phyloP scores from a whole-genome alignment of 2,888 invertebrate genomes.

The Linnaemya tessellans region DNA sequence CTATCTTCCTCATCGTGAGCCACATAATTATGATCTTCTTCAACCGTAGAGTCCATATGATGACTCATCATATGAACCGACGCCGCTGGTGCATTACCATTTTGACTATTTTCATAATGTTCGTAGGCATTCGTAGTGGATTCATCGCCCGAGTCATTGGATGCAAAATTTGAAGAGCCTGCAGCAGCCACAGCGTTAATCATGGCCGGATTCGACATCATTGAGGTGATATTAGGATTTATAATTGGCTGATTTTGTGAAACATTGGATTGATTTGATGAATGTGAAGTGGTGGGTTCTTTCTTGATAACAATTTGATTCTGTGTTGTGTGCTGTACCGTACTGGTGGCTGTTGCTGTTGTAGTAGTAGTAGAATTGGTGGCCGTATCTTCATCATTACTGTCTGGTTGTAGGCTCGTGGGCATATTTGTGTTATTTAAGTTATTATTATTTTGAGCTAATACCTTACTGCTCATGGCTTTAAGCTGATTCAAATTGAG shows the following conservation, averaged over 20 bases:
- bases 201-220: constrained; percentile 51
- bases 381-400: constrained; percentile 78
- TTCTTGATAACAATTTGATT: constrained; percentile 69
- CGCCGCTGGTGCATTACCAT: constrained; percentile 71
- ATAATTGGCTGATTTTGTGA: constrained; percentile 68
- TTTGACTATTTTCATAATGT: constrained; percentile 76
- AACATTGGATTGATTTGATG: constrained; percentile 52
- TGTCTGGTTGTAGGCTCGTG: constrained; percentile 68
- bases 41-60: constrained; percentile 77
- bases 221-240: constrained; percentile 66
- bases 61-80: constrained; percentile 63
- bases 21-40: constrained; percentile 81
- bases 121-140: constrained; percentile 79
- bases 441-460: constrained; percentile 35
- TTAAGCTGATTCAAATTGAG: constrained; percentile 81
- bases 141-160: constrained; percentile 80
- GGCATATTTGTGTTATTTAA: constrained; percentile 62
- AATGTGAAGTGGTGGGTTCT: constrained; percentile 59
- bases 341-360: constrained; percentile 74
- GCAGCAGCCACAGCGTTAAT: constrained; percentile 52
- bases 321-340: constrained; percentile 57
- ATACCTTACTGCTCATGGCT: constrained; percentile 76
- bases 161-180: constrained; percentile 74
- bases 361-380: constrained; percentile 78
- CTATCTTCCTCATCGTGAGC: constrained; percentile 80